phyloP scores from a whole-genome alignment of 2,797 vertebrate genomes.

The Triplophysa bombifrons region DNA sequence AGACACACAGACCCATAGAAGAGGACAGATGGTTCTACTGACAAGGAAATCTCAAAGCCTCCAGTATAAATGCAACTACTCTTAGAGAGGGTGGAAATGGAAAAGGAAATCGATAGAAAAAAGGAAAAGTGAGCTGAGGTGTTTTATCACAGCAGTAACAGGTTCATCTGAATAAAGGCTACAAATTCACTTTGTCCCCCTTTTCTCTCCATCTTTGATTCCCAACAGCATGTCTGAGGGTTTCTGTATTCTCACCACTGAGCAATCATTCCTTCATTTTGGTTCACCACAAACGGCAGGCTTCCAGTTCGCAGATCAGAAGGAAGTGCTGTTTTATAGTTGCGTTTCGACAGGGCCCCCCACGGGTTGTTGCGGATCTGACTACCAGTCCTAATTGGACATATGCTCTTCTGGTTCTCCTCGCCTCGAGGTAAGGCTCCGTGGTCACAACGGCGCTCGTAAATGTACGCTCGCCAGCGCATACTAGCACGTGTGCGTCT shows the following conservation, averaged over 20 bases:
- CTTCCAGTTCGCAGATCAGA: conserved; percentile 82
- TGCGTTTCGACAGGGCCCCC: conserved; percentile 76
- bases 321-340: conserved; percentile 78
- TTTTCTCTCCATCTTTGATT: conserved; percentile 21
- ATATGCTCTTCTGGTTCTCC: conserved; percentile 76
- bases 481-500: conserved; percentile 4
- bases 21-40: conserved; percentile 99
- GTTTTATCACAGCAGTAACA: conserved; percentile 17
- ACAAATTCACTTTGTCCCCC: not conserved
- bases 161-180: conserved; percentile 11
- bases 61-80: conserved; percentile 70
- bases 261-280: conserved; percentile 96
- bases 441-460: conserved; percentile 33
- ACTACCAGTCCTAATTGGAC: conserved; percentile 84
- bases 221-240: conserved; percentile 58
- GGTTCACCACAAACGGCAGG: conserved; percentile 89
- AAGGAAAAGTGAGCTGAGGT: not conserved
- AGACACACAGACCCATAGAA: conserved; percentile 87
- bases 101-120: conserved; percentile 20
- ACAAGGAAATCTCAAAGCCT: conserved; percentile 86
- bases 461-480: conserved; percentile 20
- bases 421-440: conserved; percentile 19
- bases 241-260: conserved; percentile 87
- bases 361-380: conserved; percentile 76
- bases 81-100: not conserved